Base-by-base conservation (phyloP, 2,888 invertebrate genomes). In the Ormia ochracea region DNA sequence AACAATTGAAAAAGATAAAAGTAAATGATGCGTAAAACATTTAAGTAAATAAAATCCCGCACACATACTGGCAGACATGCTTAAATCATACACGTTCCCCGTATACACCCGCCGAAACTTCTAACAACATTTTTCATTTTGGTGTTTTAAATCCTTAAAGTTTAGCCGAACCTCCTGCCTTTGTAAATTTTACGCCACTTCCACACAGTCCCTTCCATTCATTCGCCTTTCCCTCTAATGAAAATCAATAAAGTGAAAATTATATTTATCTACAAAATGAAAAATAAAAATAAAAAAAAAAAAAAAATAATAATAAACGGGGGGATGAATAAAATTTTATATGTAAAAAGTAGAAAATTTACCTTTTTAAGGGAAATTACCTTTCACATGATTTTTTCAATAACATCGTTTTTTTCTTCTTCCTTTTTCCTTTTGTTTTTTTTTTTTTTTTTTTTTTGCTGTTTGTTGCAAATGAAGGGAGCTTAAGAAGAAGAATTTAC, bases 11-110 rank as follows among this genome's bases (percentile, higher is more conserved):
- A 73, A 66, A 79, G 70, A 63, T 61, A 72, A 77, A 80, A 81
- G 56, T 56, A 76, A 81, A 70, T 75, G 83, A 82, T 78, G 76
- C 73, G 52, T 66, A 80, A 83, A 83, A 84, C 70, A 77, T 58
- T 58, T 78, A 82, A 81, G 73, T 43, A 50, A 52, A 69, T 26
- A 48, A 58, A 63, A 36, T 56, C 36, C 10, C 31, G 3, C 33
- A 36, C n/a, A 33, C 36, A 14, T 21, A 28, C 9, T 19, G 10
- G 28, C 19, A 50, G n/a, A 17, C 10, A 58, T 12, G 23, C 19
- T 7, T 28, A 17, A 31, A 1, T 10, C 23, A 21, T 7, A 45
- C 19, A 41, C 52, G 28, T 12, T 6, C 19, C 38, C 45, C 2
- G 19, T 17, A 48, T 26, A 5, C 61, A 63, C 68, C 69, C 45